Conservation (phyloP, 2,797 vertebrate genomes). For the Gorsachius magnificus region DNA sequence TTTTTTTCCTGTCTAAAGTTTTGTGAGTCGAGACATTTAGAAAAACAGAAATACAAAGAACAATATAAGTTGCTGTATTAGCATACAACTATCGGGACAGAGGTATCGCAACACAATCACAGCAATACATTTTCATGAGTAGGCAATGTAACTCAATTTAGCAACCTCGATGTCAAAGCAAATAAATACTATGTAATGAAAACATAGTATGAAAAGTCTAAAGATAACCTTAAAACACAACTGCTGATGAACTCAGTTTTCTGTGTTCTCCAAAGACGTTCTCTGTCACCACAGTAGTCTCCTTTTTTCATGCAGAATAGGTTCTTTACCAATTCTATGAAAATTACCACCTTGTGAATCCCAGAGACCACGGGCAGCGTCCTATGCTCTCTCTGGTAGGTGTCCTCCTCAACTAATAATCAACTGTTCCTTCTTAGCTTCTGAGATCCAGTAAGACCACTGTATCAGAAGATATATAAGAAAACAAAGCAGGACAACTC, state of each 20-base stretch:
- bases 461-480: not conserved
- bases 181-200: not conserved
- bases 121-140: not conserved
- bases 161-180: not conserved
- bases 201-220: not conserved
- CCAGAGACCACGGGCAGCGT: not conserved
- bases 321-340: not conserved
- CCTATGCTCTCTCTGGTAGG: not conserved
- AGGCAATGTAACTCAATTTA: not conserved
- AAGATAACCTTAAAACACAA: not conserved
- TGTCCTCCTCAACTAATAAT: not conserved
- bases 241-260: not conserved
- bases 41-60: not conserved
- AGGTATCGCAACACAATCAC: not conserved
- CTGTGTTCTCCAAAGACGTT: not conserved
- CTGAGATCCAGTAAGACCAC: not conserved
- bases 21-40: not conserved
- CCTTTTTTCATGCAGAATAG: accelerated
- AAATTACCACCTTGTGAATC: not conserved
- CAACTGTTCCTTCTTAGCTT: not conserved
- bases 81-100: not conserved
- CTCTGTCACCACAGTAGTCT: not conserved
- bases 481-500: not conserved
- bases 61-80: not conserved
- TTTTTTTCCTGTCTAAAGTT: not conserved